Evolutionary conservation across 2,797 vertebrate species (phyloP).

Genomic region (Dermochelys coriacea): DNA sequence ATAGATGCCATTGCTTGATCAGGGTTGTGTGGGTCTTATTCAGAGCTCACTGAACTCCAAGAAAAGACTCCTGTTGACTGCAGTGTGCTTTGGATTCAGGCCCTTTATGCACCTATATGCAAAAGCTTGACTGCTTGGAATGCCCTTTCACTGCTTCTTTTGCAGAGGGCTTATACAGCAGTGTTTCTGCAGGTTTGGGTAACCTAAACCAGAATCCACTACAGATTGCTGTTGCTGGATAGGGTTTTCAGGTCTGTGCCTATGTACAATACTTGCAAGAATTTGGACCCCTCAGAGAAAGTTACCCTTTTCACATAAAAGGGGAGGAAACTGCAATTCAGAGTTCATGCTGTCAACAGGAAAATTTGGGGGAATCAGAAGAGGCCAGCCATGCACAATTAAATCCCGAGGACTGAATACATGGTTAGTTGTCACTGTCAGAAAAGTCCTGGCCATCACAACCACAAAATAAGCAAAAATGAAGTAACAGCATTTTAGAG

Average conservation of each 20-base stretch:
- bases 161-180: not conserved
- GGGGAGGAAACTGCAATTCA: not conserved
- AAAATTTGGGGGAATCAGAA: not conserved
- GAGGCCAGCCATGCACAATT: not conserved
- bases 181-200: not conserved
- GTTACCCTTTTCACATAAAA: not conserved
- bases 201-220: not conserved
- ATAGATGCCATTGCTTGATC: not conserved
- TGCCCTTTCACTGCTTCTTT: not conserved
- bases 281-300: not conserved
- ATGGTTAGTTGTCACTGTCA: not conserved
- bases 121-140: not conserved
- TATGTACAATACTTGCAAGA: not conserved
- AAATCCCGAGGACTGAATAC: not conserved
- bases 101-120: not conserved
- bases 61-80: not conserved
- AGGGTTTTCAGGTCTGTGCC: not conserved
- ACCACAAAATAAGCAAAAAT: not conserved
- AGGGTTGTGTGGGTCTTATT: not conserved
- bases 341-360: not conserved
- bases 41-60: not conserved
- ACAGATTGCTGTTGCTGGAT: rapidly evolving
- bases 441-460: not conserved
- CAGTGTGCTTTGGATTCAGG: not conserved
- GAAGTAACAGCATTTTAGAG: not conserved